Base-by-base conservation (phyloP, 2,113 vertebrate species). In the Pardalotus punctatus region DNA sequence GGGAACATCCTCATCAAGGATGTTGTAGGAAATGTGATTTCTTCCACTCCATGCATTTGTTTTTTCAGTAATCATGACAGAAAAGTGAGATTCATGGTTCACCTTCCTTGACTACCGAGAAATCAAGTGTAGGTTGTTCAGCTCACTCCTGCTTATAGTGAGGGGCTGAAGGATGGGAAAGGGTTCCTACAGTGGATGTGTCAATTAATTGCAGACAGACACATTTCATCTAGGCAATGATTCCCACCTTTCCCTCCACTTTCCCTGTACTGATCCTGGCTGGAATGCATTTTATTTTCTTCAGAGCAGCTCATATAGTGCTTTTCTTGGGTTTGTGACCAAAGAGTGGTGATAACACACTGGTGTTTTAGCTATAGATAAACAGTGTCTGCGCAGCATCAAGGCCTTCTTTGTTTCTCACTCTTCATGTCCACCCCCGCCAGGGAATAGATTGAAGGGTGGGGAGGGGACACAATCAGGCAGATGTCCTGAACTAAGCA, bases 1-100 rank as follows among this genome's bases (percentile, higher is more conserved):
- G 18, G n/a, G 45, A 43, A 25, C 70, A 54, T 66, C 22, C 31
- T 74, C 23, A 17, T 22, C 2, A 66, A 50, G 22, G 28, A 14
- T 19, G 35, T 19, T 38, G 50, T 51, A 69, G 60, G 60, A 84
- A 94, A 86, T 47, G 36, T 13, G 48, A 2, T 82, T 88, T 54
- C 56, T 70, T 42, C 36, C 9, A 7, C 14, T 24, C 28, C 17
- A 23, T 0, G 0, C 2, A 3, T 57, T 51, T 65, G 21, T 36
- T 57, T 79, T 72, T 67, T 35, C 47, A 73, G 22, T 73, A 66
- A 66, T 22, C 64, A 22, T 84, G 60, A 57, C 14, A 56, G 42
- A 82, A 81, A 81, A n/a, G 45, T 78, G 36, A 70, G 45, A 60
- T 62, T 33, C 19, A 35, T 56, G 29, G 80, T 77, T 77, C 43